Conservation (phyloP, 2,888 invertebrate species). For the Trachelus iudaicus region DNA sequence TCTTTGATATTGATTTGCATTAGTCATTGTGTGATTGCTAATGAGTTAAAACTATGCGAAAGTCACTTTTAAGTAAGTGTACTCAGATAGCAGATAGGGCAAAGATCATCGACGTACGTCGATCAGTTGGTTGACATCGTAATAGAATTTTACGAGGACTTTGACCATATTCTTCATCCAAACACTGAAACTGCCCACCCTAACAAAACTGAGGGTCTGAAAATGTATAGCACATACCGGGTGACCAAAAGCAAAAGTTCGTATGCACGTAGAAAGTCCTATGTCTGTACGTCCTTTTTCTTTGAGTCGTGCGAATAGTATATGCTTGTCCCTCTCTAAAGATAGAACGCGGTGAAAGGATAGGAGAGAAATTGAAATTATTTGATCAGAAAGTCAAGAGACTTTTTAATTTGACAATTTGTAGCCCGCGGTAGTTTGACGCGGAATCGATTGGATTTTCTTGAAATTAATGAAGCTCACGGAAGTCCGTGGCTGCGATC, state of each 20-base stretch:
- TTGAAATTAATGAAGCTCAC: conserved; percentile 49
- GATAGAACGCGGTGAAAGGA: background rate
- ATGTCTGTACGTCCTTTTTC: too few relatives aligned
- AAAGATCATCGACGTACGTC: too few relatives aligned
- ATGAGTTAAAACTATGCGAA: background rate
- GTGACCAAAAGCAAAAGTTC: too few relatives aligned
- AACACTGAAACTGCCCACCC: background rate
- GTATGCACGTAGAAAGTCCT: too few relatives aligned
- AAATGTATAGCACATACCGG: too few relatives aligned
- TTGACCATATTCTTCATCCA: conserved; percentile 27
- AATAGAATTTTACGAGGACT: conserved; percentile 30
- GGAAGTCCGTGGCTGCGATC: conserved; percentile 49
- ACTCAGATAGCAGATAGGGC: too few relatives aligned
- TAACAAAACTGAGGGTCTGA: background rate
- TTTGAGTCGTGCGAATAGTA: background rate
- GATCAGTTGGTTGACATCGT: conserved; percentile 18
- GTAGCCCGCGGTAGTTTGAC: background rate
- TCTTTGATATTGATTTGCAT: background rate
- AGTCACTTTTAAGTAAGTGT: background rate
- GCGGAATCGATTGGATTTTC: background rate
- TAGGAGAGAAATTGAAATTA: background rate
- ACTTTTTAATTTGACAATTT: background rate
- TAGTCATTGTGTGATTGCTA: background rate
- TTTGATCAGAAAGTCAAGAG: background rate
- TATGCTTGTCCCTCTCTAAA: background rate